A percentile compares a stretch with the other conserved stretches of the same genome.
phyloP scores from a whole-genome alignment of 2,113 vertebrate species.

The Cryptomyrus ogoouensis region DNA sequence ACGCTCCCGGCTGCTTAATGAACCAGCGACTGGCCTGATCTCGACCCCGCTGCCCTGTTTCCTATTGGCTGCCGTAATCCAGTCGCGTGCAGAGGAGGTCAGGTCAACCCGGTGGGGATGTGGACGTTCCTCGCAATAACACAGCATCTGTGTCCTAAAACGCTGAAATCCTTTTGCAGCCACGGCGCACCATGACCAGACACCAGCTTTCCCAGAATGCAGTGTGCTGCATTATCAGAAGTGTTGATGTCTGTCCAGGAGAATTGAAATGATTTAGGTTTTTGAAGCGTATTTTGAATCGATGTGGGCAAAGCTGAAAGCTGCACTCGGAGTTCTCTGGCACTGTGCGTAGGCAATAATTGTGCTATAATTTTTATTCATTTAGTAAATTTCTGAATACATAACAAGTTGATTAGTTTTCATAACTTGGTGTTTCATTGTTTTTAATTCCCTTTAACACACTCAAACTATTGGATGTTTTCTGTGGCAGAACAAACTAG shows the following conservation, averaged over 20 bases:
- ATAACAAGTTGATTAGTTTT: not conserved
- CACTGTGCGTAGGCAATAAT: not conserved
- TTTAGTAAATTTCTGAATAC: not conserved
- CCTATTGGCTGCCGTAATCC: not conserved
- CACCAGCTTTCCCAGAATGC: not conserved
- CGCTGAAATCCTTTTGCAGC: not conserved
- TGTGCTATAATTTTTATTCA: not conserved
- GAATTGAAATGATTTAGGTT: not conserved
- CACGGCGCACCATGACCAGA: not conserved
- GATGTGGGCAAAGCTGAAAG: not conserved
- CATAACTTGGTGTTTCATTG: not conserved
- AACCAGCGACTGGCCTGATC: not conserved
- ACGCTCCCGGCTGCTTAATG: constrained; percentile 3
- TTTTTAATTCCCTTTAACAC: not conserved
- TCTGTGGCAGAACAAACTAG: not conserved
- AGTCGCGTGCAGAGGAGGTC: not conserved
- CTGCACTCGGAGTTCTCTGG: not conserved
- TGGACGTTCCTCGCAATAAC: not conserved
- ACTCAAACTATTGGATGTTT: not conserved
- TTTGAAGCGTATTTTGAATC: not conserved
- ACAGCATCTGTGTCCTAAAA: not conserved
- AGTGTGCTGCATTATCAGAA: not conserved
- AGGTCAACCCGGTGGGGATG: not conserved
- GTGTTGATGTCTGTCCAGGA: not conserved
- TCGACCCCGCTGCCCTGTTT: not conserved